Conservation (phyloP, 1,140 invertebrate genomes). For the Eriosoma lanigerum region DNA sequence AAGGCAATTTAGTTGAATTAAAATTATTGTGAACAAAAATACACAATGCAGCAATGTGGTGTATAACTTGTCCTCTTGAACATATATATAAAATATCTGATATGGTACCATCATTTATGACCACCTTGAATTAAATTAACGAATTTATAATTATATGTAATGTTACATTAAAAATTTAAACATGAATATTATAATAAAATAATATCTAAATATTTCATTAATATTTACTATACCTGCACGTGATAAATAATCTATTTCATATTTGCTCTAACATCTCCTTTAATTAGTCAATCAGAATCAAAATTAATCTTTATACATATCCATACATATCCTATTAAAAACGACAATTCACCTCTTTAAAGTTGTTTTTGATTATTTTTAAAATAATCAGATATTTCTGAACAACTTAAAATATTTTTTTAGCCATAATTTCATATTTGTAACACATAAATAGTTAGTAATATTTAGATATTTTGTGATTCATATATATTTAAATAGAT, state of each 20-base stretch:
- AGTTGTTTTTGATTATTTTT: not conserved
- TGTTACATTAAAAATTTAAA: too few species aligned
- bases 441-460: too few species aligned
- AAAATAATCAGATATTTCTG: not conserved
- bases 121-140: not conserved
- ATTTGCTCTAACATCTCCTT: too few species aligned
- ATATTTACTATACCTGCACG: not conserved
- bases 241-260: not conserved
- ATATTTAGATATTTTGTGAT: too few species aligned
- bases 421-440: too few species aligned
- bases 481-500: too few species aligned
- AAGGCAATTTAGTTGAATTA: not conserved
- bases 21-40: not conserved
- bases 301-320: not conserved
- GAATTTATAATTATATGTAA: too few species aligned
- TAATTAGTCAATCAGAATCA: too few species aligned
- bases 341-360: not conserved
- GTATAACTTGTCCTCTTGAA: not conserved
- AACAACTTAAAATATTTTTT: not conserved
- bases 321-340: not conserved
- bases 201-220: not conserved
- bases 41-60: not conserved
- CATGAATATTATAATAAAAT: not conserved
- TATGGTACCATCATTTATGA: not conserved
- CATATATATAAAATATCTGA: not conserved